Percentiles rank a stretch among this genome's conserved stretches.
These are phyloP conservation scores for Globia sparganii DNA, from an alignment of 2,888 invertebrate genomes.

Conservation along the genomic window DNA sequence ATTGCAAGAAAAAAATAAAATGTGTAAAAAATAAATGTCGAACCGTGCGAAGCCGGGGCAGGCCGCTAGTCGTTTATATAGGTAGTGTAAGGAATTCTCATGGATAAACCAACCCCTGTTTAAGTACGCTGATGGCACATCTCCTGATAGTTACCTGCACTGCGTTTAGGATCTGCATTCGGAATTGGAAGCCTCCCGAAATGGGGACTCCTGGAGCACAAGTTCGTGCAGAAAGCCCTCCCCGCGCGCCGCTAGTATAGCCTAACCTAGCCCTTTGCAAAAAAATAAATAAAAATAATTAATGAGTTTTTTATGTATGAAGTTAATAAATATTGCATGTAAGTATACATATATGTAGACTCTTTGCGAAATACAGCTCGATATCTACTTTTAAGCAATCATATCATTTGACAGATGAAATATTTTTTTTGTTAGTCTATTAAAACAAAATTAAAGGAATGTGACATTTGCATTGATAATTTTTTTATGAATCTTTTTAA, in stretches of 20 bases:
- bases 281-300: too few species aligned
- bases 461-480: constrained; percentile 42
- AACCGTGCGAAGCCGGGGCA: too few species aligned
- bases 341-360: constrained; percentile 2
- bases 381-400: not conserved
- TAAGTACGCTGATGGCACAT: not conserved
- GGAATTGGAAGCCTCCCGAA: not conserved
- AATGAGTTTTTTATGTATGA: not conserved
- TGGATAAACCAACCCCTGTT: not conserved
- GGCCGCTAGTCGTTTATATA: too few species aligned
- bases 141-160: not conserved
- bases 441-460: constrained; percentile 32
- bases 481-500: constrained; percentile 36
- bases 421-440: constrained; percentile 2
- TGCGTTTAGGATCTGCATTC: not conserved
- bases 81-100: not conserved
- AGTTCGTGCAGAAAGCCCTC: not conserved
- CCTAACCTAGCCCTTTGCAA: not conserved
- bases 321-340: not conserved
- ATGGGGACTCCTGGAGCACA: not conserved
- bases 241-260: not conserved
- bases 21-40: too few species aligned
- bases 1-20: too few species aligned
- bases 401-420: not conserved
- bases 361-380: not conserved